These are phyloP conservation scores for Tauraco erythrolophus DNA, from an alignment of 2,113 vertebrate genomes.

Conservation along the genomic window DNA sequence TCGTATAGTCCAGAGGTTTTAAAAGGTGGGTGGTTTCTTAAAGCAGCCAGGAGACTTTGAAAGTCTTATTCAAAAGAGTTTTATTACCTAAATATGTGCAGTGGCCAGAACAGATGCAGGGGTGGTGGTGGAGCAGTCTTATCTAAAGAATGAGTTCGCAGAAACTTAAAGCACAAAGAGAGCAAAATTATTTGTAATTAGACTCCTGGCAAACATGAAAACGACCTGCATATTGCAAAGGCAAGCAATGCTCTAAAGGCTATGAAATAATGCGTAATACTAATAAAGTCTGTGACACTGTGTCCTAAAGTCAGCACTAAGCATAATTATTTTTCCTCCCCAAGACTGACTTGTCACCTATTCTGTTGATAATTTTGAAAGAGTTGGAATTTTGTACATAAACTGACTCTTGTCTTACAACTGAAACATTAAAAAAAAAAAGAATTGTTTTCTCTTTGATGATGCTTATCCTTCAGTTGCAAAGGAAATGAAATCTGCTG, in stretches of 20 bases:
- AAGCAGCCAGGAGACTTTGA: not conserved
- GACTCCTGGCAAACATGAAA: not conserved
- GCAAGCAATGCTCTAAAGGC: not conserved
- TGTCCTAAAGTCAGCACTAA: not conserved
- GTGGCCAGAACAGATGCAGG: not conserved
- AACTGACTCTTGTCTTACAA: not conserved
- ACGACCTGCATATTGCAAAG: accelerated
- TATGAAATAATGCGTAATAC: not conserved
- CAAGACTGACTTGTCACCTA: not conserved
- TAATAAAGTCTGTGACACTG: not conserved
- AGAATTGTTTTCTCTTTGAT: not conserved
- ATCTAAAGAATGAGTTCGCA: not conserved
- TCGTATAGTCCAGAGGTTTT: not conserved
- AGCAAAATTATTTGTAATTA: not conserved
- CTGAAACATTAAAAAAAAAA: not conserved
- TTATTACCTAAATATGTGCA: not conserved
- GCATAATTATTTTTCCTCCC: not conserved
- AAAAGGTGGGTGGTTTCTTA: not conserved
- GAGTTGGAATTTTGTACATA: not conserved
- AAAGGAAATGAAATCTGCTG: not conserved
- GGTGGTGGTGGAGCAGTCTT: not conserved
- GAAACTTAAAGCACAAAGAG: not conserved
- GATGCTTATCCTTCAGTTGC: not conserved
- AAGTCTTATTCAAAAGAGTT: not conserved
- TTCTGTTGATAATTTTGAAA: not conserved